phyloP scores from a whole-genome alignment of 64 coral and sea anemone genomes.

The Dendronephthya gigantea region DNA sequence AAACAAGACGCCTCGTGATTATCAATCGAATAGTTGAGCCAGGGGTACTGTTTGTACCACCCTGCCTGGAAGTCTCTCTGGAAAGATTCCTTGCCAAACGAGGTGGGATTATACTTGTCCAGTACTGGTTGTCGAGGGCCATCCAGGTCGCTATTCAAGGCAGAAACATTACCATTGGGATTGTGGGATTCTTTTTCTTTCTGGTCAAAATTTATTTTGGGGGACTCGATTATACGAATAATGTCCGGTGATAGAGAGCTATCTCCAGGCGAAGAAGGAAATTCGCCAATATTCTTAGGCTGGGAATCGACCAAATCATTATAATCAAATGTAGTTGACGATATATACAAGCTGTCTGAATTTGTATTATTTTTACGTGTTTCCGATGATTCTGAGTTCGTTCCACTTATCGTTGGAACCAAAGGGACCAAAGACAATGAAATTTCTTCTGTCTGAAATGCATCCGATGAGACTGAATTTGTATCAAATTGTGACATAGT shows the following conservation, averaged over 20 bases:
- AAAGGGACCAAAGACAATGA: neutral
- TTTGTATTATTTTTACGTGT: neutral
- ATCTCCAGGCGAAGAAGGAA: too few relatives aligned
- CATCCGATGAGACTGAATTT: neutral
- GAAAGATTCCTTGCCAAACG: constrained; percentile 25
- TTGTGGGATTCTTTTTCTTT: too few relatives aligned
- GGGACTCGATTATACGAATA: too few relatives aligned
- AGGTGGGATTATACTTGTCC: neutral
- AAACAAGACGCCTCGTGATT: constrained; percentile 19
- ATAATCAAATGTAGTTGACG: neutral
- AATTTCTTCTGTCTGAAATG: neutral
- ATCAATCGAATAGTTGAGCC: constrained; percentile 24
- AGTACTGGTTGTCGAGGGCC: constrained; percentile 24
- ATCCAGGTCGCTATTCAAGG: neutral
- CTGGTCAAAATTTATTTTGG: too few relatives aligned
- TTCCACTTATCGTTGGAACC: too few relatives aligned
- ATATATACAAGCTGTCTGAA: neutral
- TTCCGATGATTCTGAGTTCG: neutral
- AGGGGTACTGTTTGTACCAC: constrained; percentile 23
- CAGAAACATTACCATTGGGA: too few relatives aligned
- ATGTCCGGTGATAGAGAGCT: too few relatives aligned
- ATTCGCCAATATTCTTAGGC: too few relatives aligned
- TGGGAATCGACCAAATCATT: too few relatives aligned
- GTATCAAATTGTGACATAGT: neutral
- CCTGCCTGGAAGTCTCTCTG: constrained; percentile 3